Evolutionary conservation across 2,888 invertebrate species (phyloP).

Genomic region (Macrophya alboannulata): DNA sequence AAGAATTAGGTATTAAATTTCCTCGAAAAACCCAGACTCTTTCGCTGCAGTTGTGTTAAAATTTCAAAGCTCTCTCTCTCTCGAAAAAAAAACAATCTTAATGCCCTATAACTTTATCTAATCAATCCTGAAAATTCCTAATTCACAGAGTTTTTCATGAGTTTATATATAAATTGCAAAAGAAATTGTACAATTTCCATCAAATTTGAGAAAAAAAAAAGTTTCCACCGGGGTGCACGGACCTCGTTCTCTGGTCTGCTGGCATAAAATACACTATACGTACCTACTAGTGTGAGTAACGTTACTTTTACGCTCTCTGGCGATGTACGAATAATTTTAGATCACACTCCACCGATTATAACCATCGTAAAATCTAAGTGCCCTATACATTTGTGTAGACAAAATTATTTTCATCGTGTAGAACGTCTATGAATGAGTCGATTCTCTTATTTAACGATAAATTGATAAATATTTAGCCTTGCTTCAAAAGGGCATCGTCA

Average conservation of each 20-base stretch:
- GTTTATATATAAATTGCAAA: not conserved
- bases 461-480: not conserved
- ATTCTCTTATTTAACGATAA: not conserved
- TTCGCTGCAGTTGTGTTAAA: not conserved
- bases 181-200: not conserved
- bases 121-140: not conserved
- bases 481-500: not conserved
- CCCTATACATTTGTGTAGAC: not conserved
- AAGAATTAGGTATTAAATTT: not conserved
- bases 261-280: not conserved
- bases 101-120: not conserved
- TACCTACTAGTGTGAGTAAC: not conserved
- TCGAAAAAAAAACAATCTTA: not conserved
- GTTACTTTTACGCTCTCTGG: not conserved
- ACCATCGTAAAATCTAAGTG: conserved; percentile 3
- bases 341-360: not conserved
- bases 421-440: not conserved
- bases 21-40: not conserved
- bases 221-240: not conserved
- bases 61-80: not conserved
- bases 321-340: not conserved
- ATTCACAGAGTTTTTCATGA: not conserved
- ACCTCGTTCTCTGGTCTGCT: not conserved
- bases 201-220: not conserved
- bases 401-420: not conserved